Evolutionary conservation across 2,113 vertebrate genomes (phyloP).

Genomic region (Burhinus bistriatus): DNA sequence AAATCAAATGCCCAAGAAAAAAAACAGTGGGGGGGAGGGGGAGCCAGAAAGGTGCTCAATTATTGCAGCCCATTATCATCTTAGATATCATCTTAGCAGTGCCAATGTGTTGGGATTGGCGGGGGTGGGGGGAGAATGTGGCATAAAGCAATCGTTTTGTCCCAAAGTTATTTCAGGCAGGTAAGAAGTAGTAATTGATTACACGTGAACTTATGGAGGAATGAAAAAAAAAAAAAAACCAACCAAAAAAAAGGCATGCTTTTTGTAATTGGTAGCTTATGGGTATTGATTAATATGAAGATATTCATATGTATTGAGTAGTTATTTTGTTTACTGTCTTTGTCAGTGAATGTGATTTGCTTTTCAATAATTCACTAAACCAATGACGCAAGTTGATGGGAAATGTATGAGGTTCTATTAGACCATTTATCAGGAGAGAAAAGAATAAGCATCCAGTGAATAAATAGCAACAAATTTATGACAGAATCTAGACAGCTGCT

Average conservation of each 20-base stretch:
- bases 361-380: constrained; percentile 48
- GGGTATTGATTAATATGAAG: background rate
- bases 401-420: constrained; percentile 18
- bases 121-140: no score
- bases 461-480: constrained; percentile 24
- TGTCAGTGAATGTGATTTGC: constrained; percentile 22
- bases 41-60: background rate
- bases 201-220: background rate
- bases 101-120: background rate
- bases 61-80: background rate
- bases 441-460: constrained; percentile 1
- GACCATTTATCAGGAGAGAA: constrained; percentile 8
- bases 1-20: background rate
- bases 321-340: constrained; percentile 25
- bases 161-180: background rate
- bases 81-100: background rate
- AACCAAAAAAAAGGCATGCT: no score
- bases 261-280: background rate
- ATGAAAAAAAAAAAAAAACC: background rate
- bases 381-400: constrained; percentile 23
- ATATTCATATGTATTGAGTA: background rate
- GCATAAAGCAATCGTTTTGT: background rate
- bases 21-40: no score
- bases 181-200: background rate
- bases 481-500: constrained; percentile 23